phyloP scores from a whole-genome alignment of 2,888 invertebrate species.

The Nomada fabriciana region DNA sequence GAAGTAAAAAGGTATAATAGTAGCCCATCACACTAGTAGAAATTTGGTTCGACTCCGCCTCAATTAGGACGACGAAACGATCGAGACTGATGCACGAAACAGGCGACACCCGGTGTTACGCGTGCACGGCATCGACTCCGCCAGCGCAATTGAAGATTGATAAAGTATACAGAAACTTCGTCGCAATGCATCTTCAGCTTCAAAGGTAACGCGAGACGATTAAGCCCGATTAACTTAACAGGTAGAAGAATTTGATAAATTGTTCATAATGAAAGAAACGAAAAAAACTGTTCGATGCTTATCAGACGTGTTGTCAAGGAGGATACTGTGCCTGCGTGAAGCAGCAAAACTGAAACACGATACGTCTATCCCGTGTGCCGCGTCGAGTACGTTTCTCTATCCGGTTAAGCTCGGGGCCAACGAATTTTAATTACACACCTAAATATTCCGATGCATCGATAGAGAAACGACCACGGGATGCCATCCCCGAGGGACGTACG shows the following conservation, averaged over 20 bases:
- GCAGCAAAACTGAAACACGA: constrained; percentile 25
- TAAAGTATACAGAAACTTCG: not conserved
- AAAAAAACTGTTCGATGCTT: constrained; percentile 25
- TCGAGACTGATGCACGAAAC: constrained; percentile 26
- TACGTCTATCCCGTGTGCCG: not conserved
- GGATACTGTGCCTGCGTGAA: constrained; percentile 35
- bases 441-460: not conserved
- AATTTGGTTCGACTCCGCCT: constrained; percentile 79
- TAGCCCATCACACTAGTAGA: constrained; percentile 68
- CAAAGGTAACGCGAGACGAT: not conserved
- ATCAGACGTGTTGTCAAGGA: not conserved
- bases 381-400: constrained; percentile 9
- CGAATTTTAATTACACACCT: not conserved
- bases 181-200: not conserved
- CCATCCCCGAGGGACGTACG: constrained; percentile 5
- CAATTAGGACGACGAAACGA: constrained; percentile 69
- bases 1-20: constrained; percentile 70
- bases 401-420: not conserved
- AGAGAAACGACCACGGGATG: constrained; percentile 35
- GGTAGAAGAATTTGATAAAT: not conserved
- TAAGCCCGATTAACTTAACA: not conserved
- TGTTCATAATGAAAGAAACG: not conserved
- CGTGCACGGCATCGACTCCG: constrained; percentile 16
- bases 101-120: constrained; percentile 1
- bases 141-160: too few relatives aligned